Evolutionary conservation across 1,140 invertebrate species (phyloP), one percentile per base, ranked within the genome.

Genomic region (Sweltsa coloradensis): DNA sequence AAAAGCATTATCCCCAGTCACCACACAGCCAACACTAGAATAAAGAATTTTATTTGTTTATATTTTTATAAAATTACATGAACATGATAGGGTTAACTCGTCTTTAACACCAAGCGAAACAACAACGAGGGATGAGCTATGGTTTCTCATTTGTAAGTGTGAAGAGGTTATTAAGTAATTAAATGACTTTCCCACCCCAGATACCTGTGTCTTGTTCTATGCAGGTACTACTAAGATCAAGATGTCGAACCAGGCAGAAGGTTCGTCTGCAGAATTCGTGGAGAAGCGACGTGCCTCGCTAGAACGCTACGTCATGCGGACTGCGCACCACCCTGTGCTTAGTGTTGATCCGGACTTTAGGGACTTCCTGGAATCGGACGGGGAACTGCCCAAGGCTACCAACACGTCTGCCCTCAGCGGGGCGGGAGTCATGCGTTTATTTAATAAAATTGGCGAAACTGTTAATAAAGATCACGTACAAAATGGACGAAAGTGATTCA

Each of bases 401-500:
- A 95, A 80, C 62, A 99, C 97, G 9, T 95, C 92, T 5, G 92
- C 95, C 1, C 71, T 99, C 3, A 96, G 91, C 67, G 87, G 94
- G 40, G 94, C 93, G 48, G 93, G 93, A 11, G 86, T 99, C 19
- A 79, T 96, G 69, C 75, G 92, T 49, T 73, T 99, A 0, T 93
- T 99, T 59, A 96, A 91, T 61, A 91, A 90, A 75, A 83, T 99
- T 44, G 93, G 93, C 19, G 94, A 97, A 67, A 95, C 92, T 39
- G 91, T 99, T 36, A 96, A 92, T 61, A 99, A 99, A 70, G n/a
- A 97, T 99, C 47, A 94, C 95, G 3, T 97, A 93, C 66, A 94
- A 92, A 70, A 99, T 99, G 94, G 95, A 98, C 63, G 96, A 99
- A 72, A 89, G 83, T 57, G 96, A 99, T 74, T 82, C 88, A 51